A percentile compares a stretch with the other conserved stretches of the same genome.
phyloP scores from a whole-genome alignment of 2,113 vertebrate species.

The Pelmatolapia mariae region DNA sequence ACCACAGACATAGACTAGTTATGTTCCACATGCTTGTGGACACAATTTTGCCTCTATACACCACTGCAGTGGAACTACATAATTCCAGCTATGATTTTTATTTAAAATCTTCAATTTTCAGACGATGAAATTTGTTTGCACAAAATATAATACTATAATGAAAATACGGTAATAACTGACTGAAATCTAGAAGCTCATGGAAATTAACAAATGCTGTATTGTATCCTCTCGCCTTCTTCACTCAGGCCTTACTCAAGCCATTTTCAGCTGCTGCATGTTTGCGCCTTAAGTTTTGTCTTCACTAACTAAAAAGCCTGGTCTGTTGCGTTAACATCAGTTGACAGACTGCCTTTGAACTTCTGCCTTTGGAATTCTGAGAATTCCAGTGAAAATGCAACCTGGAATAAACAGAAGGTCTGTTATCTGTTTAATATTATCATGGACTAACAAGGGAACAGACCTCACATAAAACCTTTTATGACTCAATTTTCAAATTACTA shows the following conservation, averaged over 20 bases:
- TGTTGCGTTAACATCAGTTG: not conserved
- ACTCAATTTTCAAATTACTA: not conserved
- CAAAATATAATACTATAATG: not conserved
- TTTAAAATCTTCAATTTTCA: not conserved
- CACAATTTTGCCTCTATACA: not conserved
- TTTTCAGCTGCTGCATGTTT: not conserved
- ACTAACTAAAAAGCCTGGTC: not conserved
- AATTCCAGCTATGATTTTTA: not conserved
- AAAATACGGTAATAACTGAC: rapidly evolving
- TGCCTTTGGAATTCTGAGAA: not conserved
- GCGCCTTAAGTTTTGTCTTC: rapidly evolving
- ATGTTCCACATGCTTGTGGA: not conserved
- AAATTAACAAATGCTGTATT: not conserved
- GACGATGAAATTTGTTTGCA: not conserved
- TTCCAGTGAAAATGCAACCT: not conserved
- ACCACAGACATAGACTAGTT: not conserved
- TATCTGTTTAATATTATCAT: not conserved
- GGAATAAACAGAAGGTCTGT: not conserved
- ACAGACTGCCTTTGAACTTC: rapidly evolving
- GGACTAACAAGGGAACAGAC: not conserved
- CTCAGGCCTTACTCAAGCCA: not conserved
- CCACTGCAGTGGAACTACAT: not conserved
- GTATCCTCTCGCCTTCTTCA: not conserved
- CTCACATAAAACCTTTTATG: not conserved
- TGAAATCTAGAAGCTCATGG: not conserved